phyloP scores from a whole-genome alignment of 23 tunicate species.

The Trididemnum nubilum region DNA sequence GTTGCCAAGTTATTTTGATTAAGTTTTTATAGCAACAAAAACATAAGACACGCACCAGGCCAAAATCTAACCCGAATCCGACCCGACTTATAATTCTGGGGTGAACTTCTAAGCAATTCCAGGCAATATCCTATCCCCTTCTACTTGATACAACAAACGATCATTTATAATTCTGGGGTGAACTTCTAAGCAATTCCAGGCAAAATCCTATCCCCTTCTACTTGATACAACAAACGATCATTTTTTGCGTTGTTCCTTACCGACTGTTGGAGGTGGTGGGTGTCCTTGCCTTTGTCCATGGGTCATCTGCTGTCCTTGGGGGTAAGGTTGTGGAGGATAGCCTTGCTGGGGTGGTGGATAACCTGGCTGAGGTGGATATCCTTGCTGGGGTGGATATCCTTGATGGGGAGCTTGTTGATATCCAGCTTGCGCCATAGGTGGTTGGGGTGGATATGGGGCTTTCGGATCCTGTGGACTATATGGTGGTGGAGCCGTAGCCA shows the following conservation, averaged over 20 bases:
- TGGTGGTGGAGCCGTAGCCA: not conserved
- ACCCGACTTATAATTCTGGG: too few relatives aligned
- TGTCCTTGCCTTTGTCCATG: not conserved
- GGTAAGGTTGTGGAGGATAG: not conserved
- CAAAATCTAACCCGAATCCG: too few relatives aligned
- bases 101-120: too few relatives aligned
- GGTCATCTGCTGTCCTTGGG: not conserved
- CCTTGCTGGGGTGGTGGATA: not conserved
- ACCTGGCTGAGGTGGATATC: not conserved
- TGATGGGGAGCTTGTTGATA: not conserved
- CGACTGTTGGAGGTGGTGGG: not conserved
- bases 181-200: too few relatives aligned
- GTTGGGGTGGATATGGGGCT: not conserved
- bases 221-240: too few relatives aligned
- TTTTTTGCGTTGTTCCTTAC: not conserved
- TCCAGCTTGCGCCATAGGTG: not conserved
- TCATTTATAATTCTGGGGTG: too few relatives aligned
- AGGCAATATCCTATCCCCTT: too few relatives aligned
- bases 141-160: too few relatives aligned
- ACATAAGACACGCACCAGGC: too few relatives aligned
- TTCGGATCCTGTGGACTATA: not conserved
- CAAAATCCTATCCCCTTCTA: too few relatives aligned
- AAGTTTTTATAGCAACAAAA: too few relatives aligned
- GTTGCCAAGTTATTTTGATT: too few relatives aligned
- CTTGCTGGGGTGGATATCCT: not conserved